A percentile compares a stretch with the other conserved stretches of the same genome.
These are phyloP conservation scores for Meteorus cinctellus DNA, from an alignment of 2,888 invertebrate genomes.

Conservation along the genomic window DNA sequence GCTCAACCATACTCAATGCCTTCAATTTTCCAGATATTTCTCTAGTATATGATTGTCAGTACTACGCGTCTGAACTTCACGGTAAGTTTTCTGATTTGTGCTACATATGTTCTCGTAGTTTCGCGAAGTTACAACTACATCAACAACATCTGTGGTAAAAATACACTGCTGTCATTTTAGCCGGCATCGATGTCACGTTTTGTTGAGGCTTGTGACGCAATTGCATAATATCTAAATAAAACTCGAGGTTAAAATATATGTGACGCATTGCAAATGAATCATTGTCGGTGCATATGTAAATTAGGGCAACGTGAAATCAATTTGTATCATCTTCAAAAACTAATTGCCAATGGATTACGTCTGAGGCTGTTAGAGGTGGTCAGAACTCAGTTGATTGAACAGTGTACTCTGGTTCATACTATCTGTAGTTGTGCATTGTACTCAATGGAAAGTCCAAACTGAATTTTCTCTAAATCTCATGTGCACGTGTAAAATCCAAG, in stretches of 20 bases:
- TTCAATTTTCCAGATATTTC: too few species aligned
- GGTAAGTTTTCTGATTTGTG: not conserved
- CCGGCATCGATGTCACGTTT: not conserved
- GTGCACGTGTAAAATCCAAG: not conserved
- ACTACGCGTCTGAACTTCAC: not conserved
- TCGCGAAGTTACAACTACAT: not conserved
- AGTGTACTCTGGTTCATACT: not conserved
- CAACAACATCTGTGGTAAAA: not conserved
- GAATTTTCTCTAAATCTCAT: too few species aligned
- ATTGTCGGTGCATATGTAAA: not conserved
- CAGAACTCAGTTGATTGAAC: not conserved
- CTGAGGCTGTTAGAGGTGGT: not conserved
- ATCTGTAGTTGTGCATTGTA: not conserved
- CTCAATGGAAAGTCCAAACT: not conserved
- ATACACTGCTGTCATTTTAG: not conserved
- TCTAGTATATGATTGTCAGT: too few species aligned
- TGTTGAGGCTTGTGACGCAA: not conserved
- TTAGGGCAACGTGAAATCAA: not conserved
- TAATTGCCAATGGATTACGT: not conserved
- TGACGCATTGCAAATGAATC: not conserved
- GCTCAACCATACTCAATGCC: not conserved
- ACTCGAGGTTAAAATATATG: not conserved
- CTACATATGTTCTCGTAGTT: not conserved
- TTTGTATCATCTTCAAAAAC: not conserved
- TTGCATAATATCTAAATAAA: not conserved